A percentile compares a stretch with the other conserved stretches of the same genome.
phyloP scores from a whole-genome alignment of 1,140 invertebrate genomes.

The Drosophila biarmipes region DNA sequence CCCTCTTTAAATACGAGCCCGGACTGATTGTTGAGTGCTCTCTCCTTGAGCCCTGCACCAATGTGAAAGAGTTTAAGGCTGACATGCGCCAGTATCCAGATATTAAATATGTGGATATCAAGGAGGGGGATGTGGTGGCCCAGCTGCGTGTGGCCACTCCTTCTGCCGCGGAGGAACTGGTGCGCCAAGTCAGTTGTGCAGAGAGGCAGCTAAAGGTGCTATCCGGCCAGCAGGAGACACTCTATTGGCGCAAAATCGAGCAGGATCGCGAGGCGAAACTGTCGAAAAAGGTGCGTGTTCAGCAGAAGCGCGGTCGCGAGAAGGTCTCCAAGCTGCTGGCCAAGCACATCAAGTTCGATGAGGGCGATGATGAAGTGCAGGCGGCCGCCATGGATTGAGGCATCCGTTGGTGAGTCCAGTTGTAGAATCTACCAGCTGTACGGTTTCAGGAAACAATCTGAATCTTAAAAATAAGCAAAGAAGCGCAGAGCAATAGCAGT shows the following conservation, averaged over 20 bases:
- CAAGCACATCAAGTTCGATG: constrained; percentile 88
- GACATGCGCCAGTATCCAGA: constrained; percentile 86
- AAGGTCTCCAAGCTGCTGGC: constrained; percentile 87
- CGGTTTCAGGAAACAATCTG: not conserved
- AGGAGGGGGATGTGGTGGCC: constrained; percentile 86
- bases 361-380: constrained; percentile 70
- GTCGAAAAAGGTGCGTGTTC: constrained; percentile 85
- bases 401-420: not conserved
- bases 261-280: constrained; percentile 87
- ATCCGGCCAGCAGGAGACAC: constrained; percentile 86
- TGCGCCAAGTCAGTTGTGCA: constrained; percentile 64
- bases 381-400: constrained; percentile 13
- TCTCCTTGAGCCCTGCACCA: constrained; percentile 87
- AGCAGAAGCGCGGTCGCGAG: constrained; percentile 86
- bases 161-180: constrained; percentile 85
- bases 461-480: not conserved
- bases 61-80: constrained; percentile 89
- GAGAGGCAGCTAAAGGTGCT: constrained; percentile 79
- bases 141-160: constrained; percentile 87
- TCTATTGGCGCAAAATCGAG: constrained; percentile 88
- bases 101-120: constrained; percentile 88
- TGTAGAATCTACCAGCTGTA: too few relatives aligned
- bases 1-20: constrained; percentile 85
- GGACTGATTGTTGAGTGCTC: constrained; percentile 89
- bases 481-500: not conserved